phyloP scores from a whole-genome alignment of 2,797 vertebrate species.

The Emys orbicularis region DNA sequence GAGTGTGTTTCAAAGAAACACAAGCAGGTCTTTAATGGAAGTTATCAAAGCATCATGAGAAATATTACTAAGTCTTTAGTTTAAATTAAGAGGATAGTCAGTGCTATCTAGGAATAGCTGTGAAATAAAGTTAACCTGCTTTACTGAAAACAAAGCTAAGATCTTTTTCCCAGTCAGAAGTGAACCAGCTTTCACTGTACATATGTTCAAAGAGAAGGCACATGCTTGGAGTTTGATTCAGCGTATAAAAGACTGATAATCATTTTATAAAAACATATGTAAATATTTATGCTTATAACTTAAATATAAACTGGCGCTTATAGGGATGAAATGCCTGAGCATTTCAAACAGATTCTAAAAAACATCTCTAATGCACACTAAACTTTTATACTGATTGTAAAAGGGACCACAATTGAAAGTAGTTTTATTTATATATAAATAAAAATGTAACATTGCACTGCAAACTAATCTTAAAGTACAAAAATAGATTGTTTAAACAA shows the following conservation, averaged over 20 bases:
- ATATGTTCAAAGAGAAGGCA: not conserved
- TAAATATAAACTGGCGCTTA: not conserved
- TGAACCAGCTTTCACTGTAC: not conserved
- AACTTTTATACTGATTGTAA: conserved; percentile 47
- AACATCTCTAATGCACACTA: conserved; percentile 6
- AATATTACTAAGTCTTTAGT: not conserved
- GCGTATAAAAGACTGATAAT: not conserved
- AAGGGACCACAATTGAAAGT: conserved; percentile 17
- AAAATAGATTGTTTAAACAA: conserved; percentile 75
- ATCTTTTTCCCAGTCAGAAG: not conserved
- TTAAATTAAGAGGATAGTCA: not conserved
- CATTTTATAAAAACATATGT: conserved; percentile 18
- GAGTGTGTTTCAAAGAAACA: not conserved
- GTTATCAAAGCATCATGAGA: not conserved
- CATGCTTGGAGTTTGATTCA: not conserved
- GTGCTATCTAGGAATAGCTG: not conserved
- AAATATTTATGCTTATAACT: conserved; percentile 10
- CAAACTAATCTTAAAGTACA: conserved; percentile 66
- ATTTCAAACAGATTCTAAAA: conserved; percentile 29
- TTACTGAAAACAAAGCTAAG: not conserved
- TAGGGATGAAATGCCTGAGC: conserved; percentile 1
- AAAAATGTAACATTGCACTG: conserved; percentile 62
- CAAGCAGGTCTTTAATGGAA: not conserved
- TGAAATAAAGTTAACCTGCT: not conserved
- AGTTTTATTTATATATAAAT: conserved; percentile 68